Percentiles rank a stretch among this genome's conserved stretches.
Conservation (phyloP, 2,797 vertebrate species). For the Smutsia gigantea region DNA sequence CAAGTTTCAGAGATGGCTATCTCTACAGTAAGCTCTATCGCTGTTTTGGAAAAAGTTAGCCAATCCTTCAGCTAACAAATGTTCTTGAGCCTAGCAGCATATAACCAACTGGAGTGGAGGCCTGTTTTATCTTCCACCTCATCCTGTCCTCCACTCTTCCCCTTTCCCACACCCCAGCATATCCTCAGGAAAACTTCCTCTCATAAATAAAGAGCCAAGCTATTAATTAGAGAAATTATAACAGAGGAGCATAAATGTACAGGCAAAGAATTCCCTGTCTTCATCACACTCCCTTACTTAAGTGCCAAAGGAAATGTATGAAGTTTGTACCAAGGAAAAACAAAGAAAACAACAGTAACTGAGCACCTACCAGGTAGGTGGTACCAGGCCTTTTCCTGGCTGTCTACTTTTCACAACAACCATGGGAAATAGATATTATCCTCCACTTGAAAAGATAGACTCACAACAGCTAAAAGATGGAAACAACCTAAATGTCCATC, state of each 20-base stretch:
- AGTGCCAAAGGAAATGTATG: background rate
- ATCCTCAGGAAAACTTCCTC: background rate
- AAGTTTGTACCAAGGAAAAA: background rate
- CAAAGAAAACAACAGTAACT: background rate
- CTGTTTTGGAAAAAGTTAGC: conserved; percentile 71
- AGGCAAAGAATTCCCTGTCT: background rate
- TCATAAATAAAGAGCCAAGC: background rate
- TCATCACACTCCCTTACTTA: background rate
- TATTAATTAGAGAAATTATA: background rate
- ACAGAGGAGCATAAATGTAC: background rate
- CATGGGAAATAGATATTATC: background rate
- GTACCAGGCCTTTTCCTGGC: background rate
- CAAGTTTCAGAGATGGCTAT: conserved; percentile 72
- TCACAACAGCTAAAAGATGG: background rate
- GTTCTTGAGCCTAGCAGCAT: background rate
- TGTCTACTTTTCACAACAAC: background rate
- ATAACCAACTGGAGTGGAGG: background rate
- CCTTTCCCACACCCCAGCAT: background rate
- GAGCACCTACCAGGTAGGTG: background rate
- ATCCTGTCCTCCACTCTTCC: accelerated
- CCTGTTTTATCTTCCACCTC: background rate
- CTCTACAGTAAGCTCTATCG: background rate
- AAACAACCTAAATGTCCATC: background rate
- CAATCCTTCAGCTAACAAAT: conserved; percentile 37
- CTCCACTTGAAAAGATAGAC: background rate